Evolutionary conservation across 2,113 vertebrate genomes (phyloP).

Genomic region (Myanophis thanlyinensis): DNA sequence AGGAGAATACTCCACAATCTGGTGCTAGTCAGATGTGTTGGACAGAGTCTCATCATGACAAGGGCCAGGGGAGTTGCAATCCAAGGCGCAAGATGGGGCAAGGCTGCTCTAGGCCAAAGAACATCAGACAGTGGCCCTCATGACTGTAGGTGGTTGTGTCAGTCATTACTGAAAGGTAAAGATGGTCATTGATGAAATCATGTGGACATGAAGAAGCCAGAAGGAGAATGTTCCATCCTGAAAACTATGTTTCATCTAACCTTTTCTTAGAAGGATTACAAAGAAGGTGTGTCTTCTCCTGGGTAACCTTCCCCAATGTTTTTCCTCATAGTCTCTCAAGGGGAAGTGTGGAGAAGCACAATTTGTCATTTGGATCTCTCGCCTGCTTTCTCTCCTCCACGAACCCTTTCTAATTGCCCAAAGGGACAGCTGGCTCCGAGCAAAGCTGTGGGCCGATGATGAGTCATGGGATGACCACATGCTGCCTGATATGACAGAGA

Average conservation of each 20-base stretch:
- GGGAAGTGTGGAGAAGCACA: not conserved
- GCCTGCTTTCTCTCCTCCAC: conserved; percentile 19
- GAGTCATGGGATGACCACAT: conserved; percentile 33
- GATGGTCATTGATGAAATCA: not conserved
- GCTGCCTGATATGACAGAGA: not conserved
- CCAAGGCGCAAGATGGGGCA: not conserved
- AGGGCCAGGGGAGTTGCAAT: not conserved
- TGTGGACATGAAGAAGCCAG: not conserved
- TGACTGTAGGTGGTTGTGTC: too few species aligned
- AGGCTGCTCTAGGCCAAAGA: not conserved
- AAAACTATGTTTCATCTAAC: not conserved
- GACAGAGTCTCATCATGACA: not conserved
- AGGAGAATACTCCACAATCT: not conserved
- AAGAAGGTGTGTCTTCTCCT: not conserved
- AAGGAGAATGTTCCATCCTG: not conserved
- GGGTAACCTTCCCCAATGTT: fast-evolving
- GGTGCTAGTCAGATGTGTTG: not conserved
- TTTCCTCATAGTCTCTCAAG: fast-evolving
- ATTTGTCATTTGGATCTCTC: conserved; percentile 18
- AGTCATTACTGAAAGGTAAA: not conserved
- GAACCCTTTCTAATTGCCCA: conserved; percentile 9
- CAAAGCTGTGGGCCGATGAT: not conserved
- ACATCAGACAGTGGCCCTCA: too few species aligned
- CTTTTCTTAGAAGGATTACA: not conserved
- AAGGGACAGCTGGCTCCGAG: not conserved